Percentiles rank a stretch among this genome's conserved stretches.
These are phyloP conservation scores for Peribatodes rhomboidaria DNA, from an alignment of 2,888 invertebrate genomes.

Conservation along the genomic window DNA sequence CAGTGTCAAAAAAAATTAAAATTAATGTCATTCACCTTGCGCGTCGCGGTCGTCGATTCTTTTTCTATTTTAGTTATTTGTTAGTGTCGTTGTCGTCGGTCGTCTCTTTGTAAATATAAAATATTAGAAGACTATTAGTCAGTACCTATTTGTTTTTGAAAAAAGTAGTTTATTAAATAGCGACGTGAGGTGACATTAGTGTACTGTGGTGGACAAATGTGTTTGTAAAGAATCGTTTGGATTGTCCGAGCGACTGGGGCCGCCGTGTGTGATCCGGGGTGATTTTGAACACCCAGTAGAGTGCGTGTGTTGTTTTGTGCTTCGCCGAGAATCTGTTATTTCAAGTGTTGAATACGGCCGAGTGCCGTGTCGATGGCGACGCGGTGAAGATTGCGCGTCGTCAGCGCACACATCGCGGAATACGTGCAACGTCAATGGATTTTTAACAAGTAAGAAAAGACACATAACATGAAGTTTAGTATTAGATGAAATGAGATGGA, in stretches of 20 bases:
- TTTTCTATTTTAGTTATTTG: neutral
- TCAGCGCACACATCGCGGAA: conserved; percentile 25
- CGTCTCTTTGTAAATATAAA: neutral
- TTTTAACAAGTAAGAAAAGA: conserved; percentile 70
- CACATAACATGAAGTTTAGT: neutral
- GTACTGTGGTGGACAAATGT: conserved; percentile 6
- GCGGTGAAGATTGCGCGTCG: conserved; percentile 32
- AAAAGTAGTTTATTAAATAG: neutral
- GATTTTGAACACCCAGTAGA: conserved; percentile 55
- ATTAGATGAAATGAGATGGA: conserved; percentile 52
- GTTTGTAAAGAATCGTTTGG: conserved; percentile 11
- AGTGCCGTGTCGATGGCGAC: conserved; percentile 27
- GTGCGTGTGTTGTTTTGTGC: conserved; percentile 47
- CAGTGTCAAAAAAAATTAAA: neutral
- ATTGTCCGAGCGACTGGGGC: conserved; percentile 18
- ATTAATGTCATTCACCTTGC: neutral
- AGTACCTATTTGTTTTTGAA: neutral
- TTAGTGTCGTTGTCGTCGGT: neutral
- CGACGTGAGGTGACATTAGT: neutral
- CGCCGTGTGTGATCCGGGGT: conserved; percentile 59
- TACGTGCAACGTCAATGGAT: conserved; percentile 65
- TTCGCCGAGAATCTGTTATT: conserved; percentile 15
- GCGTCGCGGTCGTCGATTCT: neutral
- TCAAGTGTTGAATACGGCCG: conserved; percentile 24
- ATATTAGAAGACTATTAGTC: neutral